Evolutionary conservation across 2,888 invertebrate genomes (phyloP).

Genomic region (Leptura quadrifasciata): DNA sequence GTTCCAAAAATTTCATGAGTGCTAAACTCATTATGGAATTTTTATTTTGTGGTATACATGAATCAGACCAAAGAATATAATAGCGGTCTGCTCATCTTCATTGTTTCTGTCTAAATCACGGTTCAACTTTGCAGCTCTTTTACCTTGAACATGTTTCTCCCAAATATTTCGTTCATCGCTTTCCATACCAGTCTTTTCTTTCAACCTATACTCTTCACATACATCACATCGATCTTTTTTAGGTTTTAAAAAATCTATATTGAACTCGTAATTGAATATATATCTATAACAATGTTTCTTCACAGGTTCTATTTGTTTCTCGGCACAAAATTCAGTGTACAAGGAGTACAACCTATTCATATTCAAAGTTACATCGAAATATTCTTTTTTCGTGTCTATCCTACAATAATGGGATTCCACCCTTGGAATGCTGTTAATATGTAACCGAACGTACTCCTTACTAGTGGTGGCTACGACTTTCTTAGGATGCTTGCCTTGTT

Average conservation of each 20-base stretch:
- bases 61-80: slow-evolving; percentile 8
- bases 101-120: slow-evolving; percentile 21
- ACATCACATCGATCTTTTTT: background rate
- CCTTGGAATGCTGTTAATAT: background rate
- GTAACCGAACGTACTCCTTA: background rate
- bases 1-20: too few species aligned
- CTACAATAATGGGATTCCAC: background rate
- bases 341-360: background rate
- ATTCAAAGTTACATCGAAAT: background rate
- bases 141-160: slow-evolving; percentile 4
- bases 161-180: too few species aligned
- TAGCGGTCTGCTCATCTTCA: slow-evolving; percentile 5
- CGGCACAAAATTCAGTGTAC: background rate
- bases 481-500: background rate
- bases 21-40: background rate
- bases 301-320: background rate
- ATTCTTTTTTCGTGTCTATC: background rate
- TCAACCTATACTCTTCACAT: slow-evolving; percentile 12
- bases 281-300: too few species aligned
- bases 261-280: too few species aligned
- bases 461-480: background rate
- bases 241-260: too few species aligned
- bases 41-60: background rate
- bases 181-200: background rate
- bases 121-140: slow-evolving; percentile 3